phyloP scores from a whole-genome alignment of 1,140 invertebrate species.

The Helicoverpa zea region DNA sequence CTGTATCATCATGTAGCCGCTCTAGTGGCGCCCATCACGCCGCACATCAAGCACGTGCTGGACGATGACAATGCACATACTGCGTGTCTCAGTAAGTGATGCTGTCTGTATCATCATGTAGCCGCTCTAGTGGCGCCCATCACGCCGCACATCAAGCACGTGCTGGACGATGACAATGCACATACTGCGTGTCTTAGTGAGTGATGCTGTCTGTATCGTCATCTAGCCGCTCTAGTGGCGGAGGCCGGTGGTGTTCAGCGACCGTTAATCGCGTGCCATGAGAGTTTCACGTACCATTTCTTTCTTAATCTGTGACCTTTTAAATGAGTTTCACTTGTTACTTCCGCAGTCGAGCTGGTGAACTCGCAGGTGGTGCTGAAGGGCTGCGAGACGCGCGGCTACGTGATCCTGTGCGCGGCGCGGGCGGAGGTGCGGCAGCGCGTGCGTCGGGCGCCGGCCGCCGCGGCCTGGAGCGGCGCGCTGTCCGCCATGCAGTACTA shows the following conservation, averaged over 20 bases:
- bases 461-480: constrained; percentile 98
- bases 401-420: constrained; percentile 98
- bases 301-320: neutral
- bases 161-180: constrained; percentile 88
- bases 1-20: too few species aligned
- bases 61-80: constrained; percentile 88
- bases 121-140: too few species aligned
- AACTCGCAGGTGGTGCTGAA: constrained; percentile 98
- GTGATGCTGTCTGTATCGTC: constrained; percentile 61
- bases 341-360: constrained; percentile 93
- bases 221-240: too few species aligned
- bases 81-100: constrained; percentile 96
- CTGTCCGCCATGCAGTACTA: constrained; percentile 99
- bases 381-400: constrained; percentile 98
- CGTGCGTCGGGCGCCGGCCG: constrained; percentile 96
- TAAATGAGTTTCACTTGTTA: neutral
- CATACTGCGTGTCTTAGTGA: constrained; percentile 97
- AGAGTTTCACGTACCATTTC: neutral
- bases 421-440: constrained; percentile 97
- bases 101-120: too few species aligned
- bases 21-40: constrained; percentile 61
- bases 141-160: constrained; percentile 58
- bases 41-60: constrained; percentile 82
- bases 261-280: too few species aligned
- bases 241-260: too few species aligned